Conservation (phyloP, 1,140 invertebrate genomes). For the Cydia pomonella region DNA sequence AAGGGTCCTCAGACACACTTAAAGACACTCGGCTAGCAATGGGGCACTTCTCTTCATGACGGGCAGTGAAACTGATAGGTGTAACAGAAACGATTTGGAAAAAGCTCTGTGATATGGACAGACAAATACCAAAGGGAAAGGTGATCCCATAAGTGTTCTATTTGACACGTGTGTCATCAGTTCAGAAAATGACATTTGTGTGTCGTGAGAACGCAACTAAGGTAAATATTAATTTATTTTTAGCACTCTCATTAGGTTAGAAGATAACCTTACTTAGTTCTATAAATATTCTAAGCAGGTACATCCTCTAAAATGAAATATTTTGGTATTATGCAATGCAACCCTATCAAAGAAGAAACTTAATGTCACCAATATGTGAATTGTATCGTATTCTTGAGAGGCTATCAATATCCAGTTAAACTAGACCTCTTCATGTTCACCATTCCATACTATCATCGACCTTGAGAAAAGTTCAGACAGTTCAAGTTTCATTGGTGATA, state of each 20-base stretch:
- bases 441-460: neutral
- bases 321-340: slow-evolving; percentile 17
- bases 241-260: too few relatives aligned
- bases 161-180: too few relatives aligned
- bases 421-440: neutral
- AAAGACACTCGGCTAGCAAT: neutral
- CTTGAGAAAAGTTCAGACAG: neutral
- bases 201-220: too few relatives aligned
- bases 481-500: neutral
- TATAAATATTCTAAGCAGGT: neutral
- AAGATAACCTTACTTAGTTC: too few relatives aligned
- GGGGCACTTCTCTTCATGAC: neutral
- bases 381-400: slow-evolving; percentile 27
- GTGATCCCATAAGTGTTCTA: too few relatives aligned
- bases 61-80: neutral
- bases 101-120: neutral
- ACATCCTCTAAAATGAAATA: neutral
- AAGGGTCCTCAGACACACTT: neutral
- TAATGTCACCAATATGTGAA: slow-evolving; percentile 31
- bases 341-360: slow-evolving; percentile 14
- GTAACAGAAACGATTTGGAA: neutral
- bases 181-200: too few relatives aligned
- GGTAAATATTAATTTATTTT: too few relatives aligned
- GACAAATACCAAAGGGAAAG: neutral
- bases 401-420: neutral